These are phyloP conservation scores for Sterna hirundo DNA, from an alignment of 2,113 vertebrate species.

Conservation along the genomic window DNA sequence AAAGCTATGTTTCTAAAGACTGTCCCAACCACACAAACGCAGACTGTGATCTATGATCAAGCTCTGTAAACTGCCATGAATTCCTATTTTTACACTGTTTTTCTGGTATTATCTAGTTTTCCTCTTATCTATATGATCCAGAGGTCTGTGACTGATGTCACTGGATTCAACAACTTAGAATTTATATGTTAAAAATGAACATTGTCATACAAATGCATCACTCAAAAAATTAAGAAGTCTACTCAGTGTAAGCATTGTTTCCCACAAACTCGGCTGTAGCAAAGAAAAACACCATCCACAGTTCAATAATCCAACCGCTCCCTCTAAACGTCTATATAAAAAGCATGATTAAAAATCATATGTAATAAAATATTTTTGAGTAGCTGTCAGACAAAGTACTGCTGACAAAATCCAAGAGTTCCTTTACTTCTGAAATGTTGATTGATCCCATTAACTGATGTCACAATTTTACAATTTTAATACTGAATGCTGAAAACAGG, in stretches of 20 bases:
- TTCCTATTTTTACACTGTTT: neutral
- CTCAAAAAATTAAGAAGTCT: neutral
- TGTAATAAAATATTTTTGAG: neutral
- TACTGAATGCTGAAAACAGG: neutral
- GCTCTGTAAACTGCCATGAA: neutral
- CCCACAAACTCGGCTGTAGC: neutral
- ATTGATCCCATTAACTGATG: neutral
- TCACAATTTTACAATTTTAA: neutral
- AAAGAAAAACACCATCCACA: neutral
- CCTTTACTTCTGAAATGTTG: neutral
- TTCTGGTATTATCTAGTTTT: neutral
- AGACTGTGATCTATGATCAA: neutral
- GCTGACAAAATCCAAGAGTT: neutral
- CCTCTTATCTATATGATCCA: neutral
- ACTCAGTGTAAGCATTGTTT: neutral
- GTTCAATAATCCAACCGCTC: neutral
- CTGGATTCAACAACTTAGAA: neutral
- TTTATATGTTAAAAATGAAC: neutral
- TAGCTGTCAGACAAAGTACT: neutral
- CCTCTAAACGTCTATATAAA: neutral
- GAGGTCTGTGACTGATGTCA: neutral
- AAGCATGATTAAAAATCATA: neutral
- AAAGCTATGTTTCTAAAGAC: neutral
- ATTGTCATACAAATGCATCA: neutral
- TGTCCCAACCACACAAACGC: neutral